These are phyloP conservation scores for Molossus molossus DNA, from an alignment of 2,797 vertebrate species.

Conservation along the genomic window DNA sequence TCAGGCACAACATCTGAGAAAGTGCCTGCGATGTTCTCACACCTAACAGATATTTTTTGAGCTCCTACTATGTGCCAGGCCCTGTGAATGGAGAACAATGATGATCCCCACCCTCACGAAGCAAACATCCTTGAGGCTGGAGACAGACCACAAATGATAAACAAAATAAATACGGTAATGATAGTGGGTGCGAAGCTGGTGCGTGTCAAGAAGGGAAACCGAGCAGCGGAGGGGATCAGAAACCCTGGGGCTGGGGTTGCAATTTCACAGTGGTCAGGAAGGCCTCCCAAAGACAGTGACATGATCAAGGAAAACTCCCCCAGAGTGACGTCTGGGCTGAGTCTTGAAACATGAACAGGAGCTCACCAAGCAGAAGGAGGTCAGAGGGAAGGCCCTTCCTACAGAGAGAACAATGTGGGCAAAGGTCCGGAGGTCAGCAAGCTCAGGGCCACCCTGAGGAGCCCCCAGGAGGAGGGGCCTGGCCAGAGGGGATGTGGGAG, in stretches of 20 bases:
- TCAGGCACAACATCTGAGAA: not conserved
- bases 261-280: not conserved
- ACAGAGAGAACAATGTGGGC: not conserved
- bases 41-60: not conserved
- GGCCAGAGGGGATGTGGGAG: not conserved
- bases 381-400: not conserved
- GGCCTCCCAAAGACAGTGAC: not conserved
- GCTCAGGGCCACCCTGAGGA: not conserved
- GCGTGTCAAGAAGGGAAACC: not conserved
- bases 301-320: not conserved
- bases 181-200: not conserved
- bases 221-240: not conserved
- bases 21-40: not conserved
- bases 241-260: no score
- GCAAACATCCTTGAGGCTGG: not conserved
- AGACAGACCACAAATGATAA: not conserved
- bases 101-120: not conserved
- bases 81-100: not conserved
- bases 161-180: not conserved
- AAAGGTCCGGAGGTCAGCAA: not conserved
- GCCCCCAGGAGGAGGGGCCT: not conserved
- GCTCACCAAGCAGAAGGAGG: not conserved
- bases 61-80: not conserved
- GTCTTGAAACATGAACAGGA: not conserved
- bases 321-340: not conserved